phyloP scores from a whole-genome alignment of 1,140 invertebrate genomes.

The Gonatopus flavifemur region DNA sequence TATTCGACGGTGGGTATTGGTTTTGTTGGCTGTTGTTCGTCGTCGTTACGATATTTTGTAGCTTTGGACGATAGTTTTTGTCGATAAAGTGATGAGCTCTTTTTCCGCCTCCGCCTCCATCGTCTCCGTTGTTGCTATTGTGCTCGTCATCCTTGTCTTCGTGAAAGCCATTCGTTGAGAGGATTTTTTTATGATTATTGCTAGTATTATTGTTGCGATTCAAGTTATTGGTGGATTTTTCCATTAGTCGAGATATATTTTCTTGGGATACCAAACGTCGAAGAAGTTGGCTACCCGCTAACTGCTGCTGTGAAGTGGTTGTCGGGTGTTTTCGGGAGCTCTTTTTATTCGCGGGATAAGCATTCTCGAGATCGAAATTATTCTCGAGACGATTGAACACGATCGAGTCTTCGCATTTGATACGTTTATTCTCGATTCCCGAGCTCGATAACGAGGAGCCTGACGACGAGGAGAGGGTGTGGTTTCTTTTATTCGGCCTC shows the following conservation, averaged over 20 bases:
- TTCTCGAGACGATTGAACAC: slow-evolving; percentile 3
- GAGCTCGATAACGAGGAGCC: slow-evolving; percentile 5
- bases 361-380: slow-evolving; percentile 11
- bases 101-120: slow-evolving; percentile 25
- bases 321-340: background rate
- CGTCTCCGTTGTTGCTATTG: slow-evolving; percentile 22
- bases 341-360: background rate
- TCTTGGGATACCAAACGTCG: slow-evolving; percentile 58
- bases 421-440: slow-evolving; percentile 32
- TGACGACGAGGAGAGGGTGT: slow-evolving; percentile 14
- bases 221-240: slow-evolving; percentile 6
- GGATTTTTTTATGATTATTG: background rate
- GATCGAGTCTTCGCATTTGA: slow-evolving; percentile 27
- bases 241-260: slow-evolving; percentile 31
- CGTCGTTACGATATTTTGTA: slow-evolving; percentile 43
- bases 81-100: slow-evolving; percentile 16
- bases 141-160: slow-evolving; percentile 5
- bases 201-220: background rate
- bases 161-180: slow-evolving; percentile 9
- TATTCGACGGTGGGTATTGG: slow-evolving; percentile 58
- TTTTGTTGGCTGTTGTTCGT: slow-evolving; percentile 26
- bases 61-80: slow-evolving; percentile 31
- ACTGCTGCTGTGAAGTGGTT: too few relatives aligned
- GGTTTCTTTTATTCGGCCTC: slow-evolving; percentile 39
- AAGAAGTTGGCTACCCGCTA: slow-evolving; percentile 50